Evolutionary conservation across 2,113 vertebrate species (phyloP).

Genomic region (Vidua chalybeata): DNA sequence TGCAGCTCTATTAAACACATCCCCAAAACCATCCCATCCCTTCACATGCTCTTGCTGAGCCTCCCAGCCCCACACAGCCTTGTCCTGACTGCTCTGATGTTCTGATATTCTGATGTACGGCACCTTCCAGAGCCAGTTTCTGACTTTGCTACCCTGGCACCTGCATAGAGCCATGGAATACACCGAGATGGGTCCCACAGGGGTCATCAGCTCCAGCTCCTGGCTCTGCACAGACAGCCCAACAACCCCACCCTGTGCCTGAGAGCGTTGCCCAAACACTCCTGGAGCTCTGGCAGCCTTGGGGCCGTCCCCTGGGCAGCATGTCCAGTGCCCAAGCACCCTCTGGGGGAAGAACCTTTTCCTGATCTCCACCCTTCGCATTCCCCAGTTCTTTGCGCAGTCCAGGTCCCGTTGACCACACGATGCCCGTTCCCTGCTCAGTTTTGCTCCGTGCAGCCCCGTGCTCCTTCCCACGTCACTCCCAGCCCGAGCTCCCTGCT

Average conservation of each 20-base stretch:
- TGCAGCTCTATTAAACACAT: not conserved
- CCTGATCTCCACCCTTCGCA: not conserved
- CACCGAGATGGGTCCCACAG: not conserved
- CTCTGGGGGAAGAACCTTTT: not conserved
- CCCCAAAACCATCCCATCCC: not conserved
- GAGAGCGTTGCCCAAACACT: not conserved
- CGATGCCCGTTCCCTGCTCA: accelerated
- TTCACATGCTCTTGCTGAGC: not conserved
- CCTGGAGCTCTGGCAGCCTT: not conserved
- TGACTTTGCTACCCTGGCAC: not conserved
- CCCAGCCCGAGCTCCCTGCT: not conserved
- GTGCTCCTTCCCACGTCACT: not conserved
- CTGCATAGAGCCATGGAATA: not conserved
- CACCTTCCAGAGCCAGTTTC: not conserved
- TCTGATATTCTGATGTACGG: not conserved
- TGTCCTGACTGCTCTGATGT: not conserved
- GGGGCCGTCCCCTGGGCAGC: not conserved
- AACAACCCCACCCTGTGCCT: not conserved
- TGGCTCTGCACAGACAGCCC: not conserved
- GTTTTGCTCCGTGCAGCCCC: not conserved
- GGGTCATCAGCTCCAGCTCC: not conserved
- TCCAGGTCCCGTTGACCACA: not conserved
- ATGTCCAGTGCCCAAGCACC: not conserved
- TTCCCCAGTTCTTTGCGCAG: not conserved
- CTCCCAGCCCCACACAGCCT: not conserved